Conservation (phyloP, 2,797 vertebrate genomes). For the Thripadectes ignobilis region DNA sequence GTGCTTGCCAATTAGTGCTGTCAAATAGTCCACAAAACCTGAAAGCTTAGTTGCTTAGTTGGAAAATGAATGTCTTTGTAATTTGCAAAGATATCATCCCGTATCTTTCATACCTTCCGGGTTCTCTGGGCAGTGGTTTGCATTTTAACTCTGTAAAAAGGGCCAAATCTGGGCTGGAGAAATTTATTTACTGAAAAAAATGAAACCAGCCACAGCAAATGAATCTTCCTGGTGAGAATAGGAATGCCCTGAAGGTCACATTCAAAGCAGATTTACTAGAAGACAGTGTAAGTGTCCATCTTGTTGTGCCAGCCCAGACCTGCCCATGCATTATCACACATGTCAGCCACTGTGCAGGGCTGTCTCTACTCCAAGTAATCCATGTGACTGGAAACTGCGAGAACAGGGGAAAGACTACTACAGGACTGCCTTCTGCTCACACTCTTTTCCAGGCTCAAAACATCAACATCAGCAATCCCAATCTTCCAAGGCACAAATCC, state of each 20-base stretch:
- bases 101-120: not conserved
- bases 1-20: constrained; percentile 42
- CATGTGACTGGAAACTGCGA: not conserved
- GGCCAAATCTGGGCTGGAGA: constrained; percentile 2
- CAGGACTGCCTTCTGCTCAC: not conserved
- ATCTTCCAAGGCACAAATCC: not conserved
- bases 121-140: not conserved
- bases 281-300: not conserved
- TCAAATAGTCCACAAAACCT: constrained; percentile 15
- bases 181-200: not conserved
- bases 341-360: rapidly evolving
- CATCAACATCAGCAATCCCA: not conserved
- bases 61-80: not conserved
- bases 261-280: not conserved
- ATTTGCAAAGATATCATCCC: not conserved
- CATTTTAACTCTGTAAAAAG: not conserved
- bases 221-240: not conserved
- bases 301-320: not conserved
- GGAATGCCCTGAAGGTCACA: not conserved
- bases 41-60: not conserved
- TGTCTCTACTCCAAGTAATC: not conserved
- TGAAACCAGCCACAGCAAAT: not conserved
- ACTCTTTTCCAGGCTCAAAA: not conserved
- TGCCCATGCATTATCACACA: not conserved
- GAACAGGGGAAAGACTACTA: not conserved